These are phyloP conservation scores for Eupelmus urozonus DNA, from an alignment of 2,888 invertebrate species.

Conservation along the genomic window DNA sequence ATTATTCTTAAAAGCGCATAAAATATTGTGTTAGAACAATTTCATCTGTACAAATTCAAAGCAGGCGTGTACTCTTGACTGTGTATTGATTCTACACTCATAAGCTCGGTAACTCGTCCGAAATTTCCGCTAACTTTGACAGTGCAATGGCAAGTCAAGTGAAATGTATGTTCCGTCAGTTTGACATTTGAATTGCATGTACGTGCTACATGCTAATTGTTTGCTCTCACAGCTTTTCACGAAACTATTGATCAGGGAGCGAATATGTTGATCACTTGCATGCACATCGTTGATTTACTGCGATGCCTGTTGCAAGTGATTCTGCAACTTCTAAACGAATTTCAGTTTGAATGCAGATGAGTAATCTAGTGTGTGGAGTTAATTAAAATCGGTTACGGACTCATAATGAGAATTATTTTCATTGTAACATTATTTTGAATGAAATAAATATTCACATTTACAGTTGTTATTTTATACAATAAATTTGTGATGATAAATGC, in stretches of 20 bases:
- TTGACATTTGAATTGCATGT: constrained; percentile 70
- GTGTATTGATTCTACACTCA: constrained; percentile 11
- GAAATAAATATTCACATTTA: too few relatives aligned
- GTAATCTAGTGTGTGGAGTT: too few relatives aligned
- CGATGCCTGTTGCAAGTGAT: neutral
- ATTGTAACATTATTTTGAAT: neutral
- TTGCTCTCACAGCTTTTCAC: constrained; percentile 67
- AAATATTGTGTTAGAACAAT: too few relatives aligned
- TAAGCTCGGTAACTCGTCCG: constrained; percentile 41
- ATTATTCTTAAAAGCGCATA: too few relatives aligned
- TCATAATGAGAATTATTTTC: neutral
- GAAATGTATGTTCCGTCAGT: constrained; percentile 73
- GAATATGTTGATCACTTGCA: constrained; percentile 6
- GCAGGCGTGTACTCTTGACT: neutral
- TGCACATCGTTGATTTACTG: neutral
- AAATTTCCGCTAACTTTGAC: constrained; percentile 30
- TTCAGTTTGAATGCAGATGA: too few relatives aligned
- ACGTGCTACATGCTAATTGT: constrained; percentile 72
- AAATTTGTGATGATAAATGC: too few relatives aligned
- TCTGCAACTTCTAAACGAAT: too few relatives aligned
- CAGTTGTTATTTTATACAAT: too few relatives aligned
- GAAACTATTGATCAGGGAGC: constrained; percentile 12
- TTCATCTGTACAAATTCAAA: too few relatives aligned
- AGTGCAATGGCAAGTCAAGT: constrained; percentile 56
- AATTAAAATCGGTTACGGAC: too few relatives aligned